A percentile compares a stretch with the other conserved stretches of the same genome.
These are phyloP conservation scores for Stenodera caucasica DNA, from an alignment of 2,888 invertebrate species.

Conservation along the genomic window DNA sequence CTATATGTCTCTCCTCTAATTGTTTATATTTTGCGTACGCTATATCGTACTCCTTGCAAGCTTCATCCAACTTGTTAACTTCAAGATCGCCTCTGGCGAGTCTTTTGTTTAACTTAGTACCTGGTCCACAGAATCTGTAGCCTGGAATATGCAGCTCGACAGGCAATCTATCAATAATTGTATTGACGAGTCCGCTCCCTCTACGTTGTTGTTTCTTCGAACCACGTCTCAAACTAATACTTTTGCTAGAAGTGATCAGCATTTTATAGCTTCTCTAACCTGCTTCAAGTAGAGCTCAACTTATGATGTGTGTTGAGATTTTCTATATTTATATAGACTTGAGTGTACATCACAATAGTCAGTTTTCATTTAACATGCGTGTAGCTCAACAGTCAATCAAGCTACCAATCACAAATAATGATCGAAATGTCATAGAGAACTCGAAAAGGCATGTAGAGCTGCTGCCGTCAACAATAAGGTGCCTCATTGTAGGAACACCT, in stretches of 20 bases:
- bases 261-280: background rate
- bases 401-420: background rate
- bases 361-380: background rate
- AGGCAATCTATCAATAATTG: conserved; percentile 34
- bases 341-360: background rate
- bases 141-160: conserved; percentile 37
- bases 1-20: conserved; percentile 40
- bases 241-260: background rate
- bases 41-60: conserved; percentile 47
- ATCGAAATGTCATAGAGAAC: background rate
- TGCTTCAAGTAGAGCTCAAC: no score
- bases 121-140: conserved; percentile 36
- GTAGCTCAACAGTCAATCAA: background rate
- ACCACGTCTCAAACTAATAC: no score
- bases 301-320: no score
- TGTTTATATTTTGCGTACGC: conserved; percentile 36
- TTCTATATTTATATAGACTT: no score
- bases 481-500: conserved; percentile 15
- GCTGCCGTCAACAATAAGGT: conserved; percentile 9
- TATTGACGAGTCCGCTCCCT: conserved; percentile 31
- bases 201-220: no score
- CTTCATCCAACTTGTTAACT: conserved; percentile 43
- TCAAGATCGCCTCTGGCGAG: conserved; percentile 45
- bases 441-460: background rate
- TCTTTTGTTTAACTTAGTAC: conserved; percentile 38